phyloP scores from a whole-genome alignment of 2,797 vertebrate species.

The Decapterus maruadsi region DNA sequence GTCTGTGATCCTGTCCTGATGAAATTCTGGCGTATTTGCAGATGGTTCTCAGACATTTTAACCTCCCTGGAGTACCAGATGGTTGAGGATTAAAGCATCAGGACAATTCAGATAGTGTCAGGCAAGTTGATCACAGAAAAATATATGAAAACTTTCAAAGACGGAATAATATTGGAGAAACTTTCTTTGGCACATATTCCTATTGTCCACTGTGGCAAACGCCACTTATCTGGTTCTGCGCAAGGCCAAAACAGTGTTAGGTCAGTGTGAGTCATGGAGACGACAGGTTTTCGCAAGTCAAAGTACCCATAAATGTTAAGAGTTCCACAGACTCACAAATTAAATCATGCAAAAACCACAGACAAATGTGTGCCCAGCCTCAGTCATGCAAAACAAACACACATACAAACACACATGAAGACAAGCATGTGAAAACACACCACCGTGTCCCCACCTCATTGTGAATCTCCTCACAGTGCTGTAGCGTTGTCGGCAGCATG shows the following conservation, averaged over 20 bases:
- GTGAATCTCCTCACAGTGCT: conserved; percentile 94
- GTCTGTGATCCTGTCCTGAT: conserved; percentile 33
- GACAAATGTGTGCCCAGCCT: not conserved
- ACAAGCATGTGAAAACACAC: not conserved
- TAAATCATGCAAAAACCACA: not conserved
- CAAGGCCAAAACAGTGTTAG: conserved; percentile 10
- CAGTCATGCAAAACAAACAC: conserved; percentile 19
- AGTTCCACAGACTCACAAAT: conserved; percentile 7
- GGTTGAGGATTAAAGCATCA: conserved; percentile 42
- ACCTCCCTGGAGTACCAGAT: conserved; percentile 55
- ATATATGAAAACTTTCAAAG: conserved; percentile 37
- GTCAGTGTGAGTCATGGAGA: conserved; percentile 4
- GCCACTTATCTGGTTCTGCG: not conserved
- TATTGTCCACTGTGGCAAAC: conserved; percentile 15
- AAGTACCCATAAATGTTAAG: conserved; percentile 15
- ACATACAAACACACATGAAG: not conserved
- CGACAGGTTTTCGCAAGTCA: not conserved
- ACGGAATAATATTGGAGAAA: conserved; percentile 25
- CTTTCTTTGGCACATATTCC: conserved; percentile 17
- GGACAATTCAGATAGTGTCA: conserved; percentile 40
- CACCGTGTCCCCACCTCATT: conserved; percentile 89
- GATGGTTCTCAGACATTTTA: conserved; percentile 50
- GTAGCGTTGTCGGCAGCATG: conserved; percentile 87
- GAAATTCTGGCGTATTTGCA: conserved; percentile 52
- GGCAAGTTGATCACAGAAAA: conserved; percentile 42